Conservation (phyloP, 2,113 vertebrate species). For the Aegypius monachus region DNA sequence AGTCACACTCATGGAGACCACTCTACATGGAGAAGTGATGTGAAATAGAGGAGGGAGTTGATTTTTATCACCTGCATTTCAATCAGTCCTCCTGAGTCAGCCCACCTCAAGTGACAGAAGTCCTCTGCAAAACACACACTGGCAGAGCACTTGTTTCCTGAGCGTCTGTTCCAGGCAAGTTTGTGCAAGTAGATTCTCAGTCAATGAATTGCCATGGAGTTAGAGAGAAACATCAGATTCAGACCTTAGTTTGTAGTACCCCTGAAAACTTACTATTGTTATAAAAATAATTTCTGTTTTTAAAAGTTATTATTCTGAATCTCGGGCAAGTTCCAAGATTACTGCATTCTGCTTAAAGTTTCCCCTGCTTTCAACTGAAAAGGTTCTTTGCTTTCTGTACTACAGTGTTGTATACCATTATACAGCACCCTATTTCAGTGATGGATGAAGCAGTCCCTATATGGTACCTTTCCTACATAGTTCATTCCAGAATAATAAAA, state of each 20-base stretch:
- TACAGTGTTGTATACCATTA: background rate
- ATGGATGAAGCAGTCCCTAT: background rate
- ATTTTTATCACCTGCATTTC: background rate
- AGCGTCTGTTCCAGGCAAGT: background rate
- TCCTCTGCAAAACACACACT: background rate
- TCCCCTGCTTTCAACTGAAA: background rate
- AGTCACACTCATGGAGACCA: background rate
- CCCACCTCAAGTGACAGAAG: background rate
- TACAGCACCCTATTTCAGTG: background rate
- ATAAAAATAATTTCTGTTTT: background rate
- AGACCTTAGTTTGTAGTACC: background rate
- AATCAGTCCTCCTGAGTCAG: background rate
- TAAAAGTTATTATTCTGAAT: background rate
- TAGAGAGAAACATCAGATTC: background rate
- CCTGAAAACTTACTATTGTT: background rate
- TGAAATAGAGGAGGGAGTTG: background rate
- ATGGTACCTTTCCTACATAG: background rate
- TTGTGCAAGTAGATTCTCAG: background rate
- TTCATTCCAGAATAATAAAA: background rate
- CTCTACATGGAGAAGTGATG: background rate
- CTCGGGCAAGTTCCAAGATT: background rate
- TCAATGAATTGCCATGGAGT: accelerated
- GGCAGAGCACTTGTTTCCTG: background rate
- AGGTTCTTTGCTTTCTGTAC: background rate
- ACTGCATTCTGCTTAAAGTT: background rate